Conservation (phyloP, 2,113 vertebrate genomes). For the Dicerorhinus sumatrensis region DNA sequence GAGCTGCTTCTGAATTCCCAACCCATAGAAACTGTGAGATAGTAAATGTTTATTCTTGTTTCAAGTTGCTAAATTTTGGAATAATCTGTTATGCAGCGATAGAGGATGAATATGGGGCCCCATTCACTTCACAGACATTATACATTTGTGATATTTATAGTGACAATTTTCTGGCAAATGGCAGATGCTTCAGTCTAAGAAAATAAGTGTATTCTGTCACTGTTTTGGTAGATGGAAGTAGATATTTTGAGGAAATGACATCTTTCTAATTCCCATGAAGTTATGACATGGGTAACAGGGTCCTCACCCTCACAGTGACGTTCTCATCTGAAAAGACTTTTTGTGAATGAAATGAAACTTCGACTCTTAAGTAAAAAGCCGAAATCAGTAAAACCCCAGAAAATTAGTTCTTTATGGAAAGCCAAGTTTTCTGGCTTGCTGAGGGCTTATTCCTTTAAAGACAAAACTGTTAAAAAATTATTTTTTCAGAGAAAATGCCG, state of each 20-base stretch:
- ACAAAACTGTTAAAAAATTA: background rate
- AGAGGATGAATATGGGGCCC: background rate
- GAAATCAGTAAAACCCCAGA: background rate
- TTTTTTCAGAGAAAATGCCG: background rate
- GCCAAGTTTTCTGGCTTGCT: background rate
- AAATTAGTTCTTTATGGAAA: background rate
- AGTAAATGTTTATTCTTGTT: background rate
- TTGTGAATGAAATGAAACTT: background rate
- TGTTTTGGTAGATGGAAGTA: background rate
- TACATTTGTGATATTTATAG: background rate
- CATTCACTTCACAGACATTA: background rate
- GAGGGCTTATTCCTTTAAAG: background rate
- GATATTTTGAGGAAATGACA: background rate
- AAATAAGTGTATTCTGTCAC: background rate
- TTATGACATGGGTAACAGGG: background rate
- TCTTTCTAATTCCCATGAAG: background rate
- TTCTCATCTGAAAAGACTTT: background rate
- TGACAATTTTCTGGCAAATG: background rate
- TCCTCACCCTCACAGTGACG: background rate
- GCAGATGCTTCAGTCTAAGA: background rate
- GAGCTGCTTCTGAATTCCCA: background rate
- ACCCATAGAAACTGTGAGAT: background rate
- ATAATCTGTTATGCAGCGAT: background rate
- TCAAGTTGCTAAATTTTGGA: background rate
- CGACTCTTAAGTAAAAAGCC: background rate